Evolutionary conservation across 2,888 invertebrate species (phyloP), one percentile per base, ranked within the genome.

Genomic region (Spisula solida): DNA sequence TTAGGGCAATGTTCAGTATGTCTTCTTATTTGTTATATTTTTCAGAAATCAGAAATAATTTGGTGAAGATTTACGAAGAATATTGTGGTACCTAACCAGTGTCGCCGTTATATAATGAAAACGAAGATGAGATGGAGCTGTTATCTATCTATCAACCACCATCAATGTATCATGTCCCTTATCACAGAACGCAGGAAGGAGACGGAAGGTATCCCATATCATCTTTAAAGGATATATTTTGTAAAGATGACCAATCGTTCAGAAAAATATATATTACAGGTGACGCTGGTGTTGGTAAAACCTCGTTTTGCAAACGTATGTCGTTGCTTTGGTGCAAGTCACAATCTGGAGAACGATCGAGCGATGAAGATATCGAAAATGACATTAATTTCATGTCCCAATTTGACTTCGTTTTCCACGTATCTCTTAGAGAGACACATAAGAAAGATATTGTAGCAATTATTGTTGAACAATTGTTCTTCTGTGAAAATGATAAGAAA

Each of bases 371-470:
- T 31, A 2, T 75, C 10, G 34, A 75, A 18, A 18, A 31, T 8
- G 75, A 75, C 18, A 34, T 75, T 75, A 34, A 75, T 75, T 75
- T 75, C 25, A 75, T 75, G 34, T 14, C n/a, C 6, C 5, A 5
- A 34, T 75, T 75, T 75, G 34, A 75, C 18, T 75, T 75, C 31
- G 75, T 75, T 34, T 75, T 75, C 25, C 31, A 75, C 31, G 34
- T 75, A 31, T 75, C 75, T 8, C 34, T 75, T 1, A 12, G 75
- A 75, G 75, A 31, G 2, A 75, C 75, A 25, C 18, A 75, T 16
- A 29, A 20, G 12, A 16, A 75, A 34, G 29, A 34, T 31, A 16
- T 75, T 1, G 34, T 31, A 16, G 20, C 16, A 0, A 75, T 75
- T 18, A 75, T 75, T 16, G 1, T 75, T 75, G 75, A 75, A 25